Evolutionary conservation across 2,888 invertebrate genomes (phyloP), one percentile per base, ranked within the genome.

Genomic region (Perdita meconis): DNA sequence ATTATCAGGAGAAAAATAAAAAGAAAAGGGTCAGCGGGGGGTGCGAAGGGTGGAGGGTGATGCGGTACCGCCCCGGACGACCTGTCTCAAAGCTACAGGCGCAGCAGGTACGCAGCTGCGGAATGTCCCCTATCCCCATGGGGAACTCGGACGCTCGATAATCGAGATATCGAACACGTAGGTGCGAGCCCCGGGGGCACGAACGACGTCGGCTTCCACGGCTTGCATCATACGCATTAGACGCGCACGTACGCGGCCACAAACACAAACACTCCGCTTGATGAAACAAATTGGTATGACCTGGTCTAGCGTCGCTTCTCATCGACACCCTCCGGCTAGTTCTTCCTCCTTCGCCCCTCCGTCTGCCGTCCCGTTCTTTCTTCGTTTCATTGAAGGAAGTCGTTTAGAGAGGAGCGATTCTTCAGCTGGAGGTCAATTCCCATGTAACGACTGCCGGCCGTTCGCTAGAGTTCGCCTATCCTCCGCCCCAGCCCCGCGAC

Each of bases 231-330:
- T 57, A 75, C 69, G 70, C 69, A 57, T 66, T 69, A 66, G 16
- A 44, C 44, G 44, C 44, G 16, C 22, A 19, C 22, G 8, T 19
- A 8, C 5, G 2, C n/a, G 1, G 47, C 10, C 22, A 10, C 61
- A 0, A 16, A 47, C 16, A 47, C 56, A 42, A 78, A 68, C 76
- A 63, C 63, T 71, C 68, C 72, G 55, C 81, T 81, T 83, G 69
- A 83, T 83, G 76, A 76, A 77, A 74, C 81, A 77, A 83, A 83
- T 83, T 83, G 83, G 63, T 76, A 77, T 83, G 83, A 83, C 83
- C 83, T 78, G 83, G 78, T 78, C 83, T 78, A 78, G 73, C 72
- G 69, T 24, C 60, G 53, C 64, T 76, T 71, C 76, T 78, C 78
- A 71, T 78, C 71, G 77, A 77, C 78, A 71, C 76, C 76, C 78